Evolutionary conservation across 2,113 vertebrate species (phyloP).

Genomic region (Chrysemys picta): DNA sequence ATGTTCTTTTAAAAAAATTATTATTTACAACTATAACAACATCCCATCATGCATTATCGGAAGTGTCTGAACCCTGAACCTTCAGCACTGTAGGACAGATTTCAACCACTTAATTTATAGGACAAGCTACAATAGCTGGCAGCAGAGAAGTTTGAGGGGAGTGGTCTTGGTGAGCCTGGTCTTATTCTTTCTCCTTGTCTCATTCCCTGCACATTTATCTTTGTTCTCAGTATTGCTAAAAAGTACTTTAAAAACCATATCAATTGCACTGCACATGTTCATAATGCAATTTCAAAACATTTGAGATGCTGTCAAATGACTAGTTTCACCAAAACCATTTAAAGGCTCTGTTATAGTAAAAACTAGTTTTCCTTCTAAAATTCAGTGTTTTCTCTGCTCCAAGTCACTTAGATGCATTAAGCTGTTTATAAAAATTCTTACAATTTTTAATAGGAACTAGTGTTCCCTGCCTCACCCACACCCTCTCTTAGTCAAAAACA

Average conservation of each 20-base stretch:
- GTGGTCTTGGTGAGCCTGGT: too few relatives aligned
- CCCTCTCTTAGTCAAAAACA: too few relatives aligned
- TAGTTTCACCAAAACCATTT: neutral
- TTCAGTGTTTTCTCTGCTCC: neutral
- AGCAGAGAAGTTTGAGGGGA: neutral
- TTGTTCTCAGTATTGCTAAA: too few relatives aligned
- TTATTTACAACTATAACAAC: neutral
- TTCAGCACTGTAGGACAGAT: neutral
- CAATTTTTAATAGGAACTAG: slow-evolving; percentile 4
- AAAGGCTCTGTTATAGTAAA: neutral
- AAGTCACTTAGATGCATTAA: neutral
- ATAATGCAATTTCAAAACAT: neutral
- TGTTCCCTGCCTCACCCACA: neutral
- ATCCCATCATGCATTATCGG: fast-evolving
- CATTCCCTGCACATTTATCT: too few relatives aligned
- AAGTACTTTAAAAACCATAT: too few relatives aligned
- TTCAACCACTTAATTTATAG: neutral
- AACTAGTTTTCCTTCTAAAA: neutral
- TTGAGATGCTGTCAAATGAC: neutral
- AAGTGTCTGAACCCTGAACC: neutral
- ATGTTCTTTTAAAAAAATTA: neutral
- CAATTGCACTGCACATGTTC: too few relatives aligned
- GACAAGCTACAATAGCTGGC: fast-evolving
- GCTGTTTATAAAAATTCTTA: too few relatives aligned
- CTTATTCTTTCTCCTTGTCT: neutral